Conservation (phyloP, 35 echinoderm and acorn worm species). For the Heliocidaris tuberculata region DNA sequence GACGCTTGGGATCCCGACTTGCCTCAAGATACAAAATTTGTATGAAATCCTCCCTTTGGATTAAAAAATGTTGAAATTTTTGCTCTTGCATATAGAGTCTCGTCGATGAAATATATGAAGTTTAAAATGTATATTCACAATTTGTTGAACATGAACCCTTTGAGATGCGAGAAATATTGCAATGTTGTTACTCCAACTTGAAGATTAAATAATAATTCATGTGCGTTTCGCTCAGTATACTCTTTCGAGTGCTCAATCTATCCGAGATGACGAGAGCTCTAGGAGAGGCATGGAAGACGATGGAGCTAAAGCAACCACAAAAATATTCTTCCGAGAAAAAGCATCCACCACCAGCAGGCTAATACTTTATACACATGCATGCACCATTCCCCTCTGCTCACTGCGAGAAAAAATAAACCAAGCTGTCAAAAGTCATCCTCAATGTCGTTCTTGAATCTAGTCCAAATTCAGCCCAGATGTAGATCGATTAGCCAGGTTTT, state of each 20-base stretch:
- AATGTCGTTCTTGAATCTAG: background rate
- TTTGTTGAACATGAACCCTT: no score
- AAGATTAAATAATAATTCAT: background rate
- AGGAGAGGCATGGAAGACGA: background rate
- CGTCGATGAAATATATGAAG: background rate
- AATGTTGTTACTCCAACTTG: background rate
- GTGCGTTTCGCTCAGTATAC: background rate
- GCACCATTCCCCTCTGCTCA: background rate
- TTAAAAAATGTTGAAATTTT: background rate
- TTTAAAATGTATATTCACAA: no score
- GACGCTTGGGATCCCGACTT: no score
- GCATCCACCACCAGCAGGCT: background rate
- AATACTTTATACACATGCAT: background rate
- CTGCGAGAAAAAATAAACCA: background rate
- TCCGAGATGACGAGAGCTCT: background rate
- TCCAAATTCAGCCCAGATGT: background rate
- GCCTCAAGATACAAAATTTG: no score
- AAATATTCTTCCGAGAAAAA: background rate
- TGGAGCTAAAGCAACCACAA: background rate
- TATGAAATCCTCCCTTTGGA: no score
- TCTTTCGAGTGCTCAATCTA: background rate
- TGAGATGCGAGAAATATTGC: background rate
- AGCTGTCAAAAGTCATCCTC: background rate
- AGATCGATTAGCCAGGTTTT: background rate
- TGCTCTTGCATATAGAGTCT: background rate